Percentiles rank a stretch among this genome's conserved stretches.
phyloP scores from a whole-genome alignment of 2,888 invertebrate species.

The Lithophane socia region DNA sequence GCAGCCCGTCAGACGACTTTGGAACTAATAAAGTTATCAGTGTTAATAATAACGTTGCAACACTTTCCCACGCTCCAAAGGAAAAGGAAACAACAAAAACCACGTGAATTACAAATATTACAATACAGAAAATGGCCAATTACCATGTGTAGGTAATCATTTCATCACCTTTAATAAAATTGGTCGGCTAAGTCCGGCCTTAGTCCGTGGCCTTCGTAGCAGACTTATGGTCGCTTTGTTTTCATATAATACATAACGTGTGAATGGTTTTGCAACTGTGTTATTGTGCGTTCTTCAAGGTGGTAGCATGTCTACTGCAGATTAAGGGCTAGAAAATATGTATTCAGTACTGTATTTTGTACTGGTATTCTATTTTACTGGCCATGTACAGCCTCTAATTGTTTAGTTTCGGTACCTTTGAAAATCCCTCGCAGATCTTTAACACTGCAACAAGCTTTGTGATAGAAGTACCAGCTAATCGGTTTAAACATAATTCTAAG shows the following conservation, averaged over 20 bases:
- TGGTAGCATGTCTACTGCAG: conserved; percentile 31
- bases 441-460: neutral
- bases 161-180: conserved; percentile 77
- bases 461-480: neutral
- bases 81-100: conserved; percentile 66
- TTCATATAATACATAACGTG: conserved; percentile 75
- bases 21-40: conserved; percentile 60
- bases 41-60: conserved; percentile 54
- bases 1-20: conserved; percentile 44
- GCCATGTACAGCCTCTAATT: neutral
- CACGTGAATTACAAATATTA: conserved; percentile 65
- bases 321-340: conserved; percentile 46
- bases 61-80: conserved; percentile 68
- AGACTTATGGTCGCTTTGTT: conserved; percentile 78
- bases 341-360: neutral
- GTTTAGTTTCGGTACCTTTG: neutral
- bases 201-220: conserved; percentile 73
- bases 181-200: conserved; percentile 71
- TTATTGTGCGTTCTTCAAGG: conserved; percentile 71
- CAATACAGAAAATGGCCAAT: conserved; percentile 71
- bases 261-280: conserved; percentile 73
- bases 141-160: conserved; percentile 72
- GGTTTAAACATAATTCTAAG: neutral
- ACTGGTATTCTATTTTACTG: neutral
- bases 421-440: neutral